Base-by-base conservation (phyloP, 2,888 invertebrate species). In the Hermodice carunculata region DNA sequence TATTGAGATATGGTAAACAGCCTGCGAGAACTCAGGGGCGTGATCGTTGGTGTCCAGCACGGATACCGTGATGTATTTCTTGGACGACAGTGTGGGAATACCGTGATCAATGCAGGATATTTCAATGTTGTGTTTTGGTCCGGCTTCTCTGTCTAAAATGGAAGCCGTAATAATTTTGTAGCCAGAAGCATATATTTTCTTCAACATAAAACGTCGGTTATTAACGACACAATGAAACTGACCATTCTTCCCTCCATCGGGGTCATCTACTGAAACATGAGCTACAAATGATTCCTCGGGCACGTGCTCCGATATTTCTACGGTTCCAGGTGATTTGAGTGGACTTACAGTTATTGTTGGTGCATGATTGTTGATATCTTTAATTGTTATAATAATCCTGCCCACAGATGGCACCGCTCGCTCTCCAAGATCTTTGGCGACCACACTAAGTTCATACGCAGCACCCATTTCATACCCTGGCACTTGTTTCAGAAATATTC, bases 181-280 rank as follows among this genome's bases (percentile, higher is more conserved):
- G 24, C 63, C 62, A 4, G 48, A 56, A 3, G 59, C 5, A 34
- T 62, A 44, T 1, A 59, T 37, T 44, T 62, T 63, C 62, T 66
- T n/a, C 66, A 82, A 78, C 70, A 80, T 19, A 76, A 78, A 56
- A 79, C 81, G 71, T 78, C 77, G 66, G 69, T 69, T 17, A 78
- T 79, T 63, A 72, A 73, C n/a, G 51, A 76, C 1, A 70, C 68
- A 67, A 31, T 32, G 37, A 29, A 64, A 31, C 48, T 61, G 58
- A 28, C 69, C 71, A 29, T 66, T 60, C 24, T 48, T 44, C 29
- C 57, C 62, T 17, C 51, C 56, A 48, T 71, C 71, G 4, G 61
- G 62, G 42, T 71, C 71, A n/a, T 46, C 52, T 32, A 71, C 69
- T 22, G 69, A 61, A 28, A 69, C 51, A 52, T 67, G 68, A 5